A percentile compares a stretch with the other conserved stretches of the same genome.
Conservation (phyloP, 92 coral and sea anemone species). For the Parazoanthus atlanticus region DNA sequence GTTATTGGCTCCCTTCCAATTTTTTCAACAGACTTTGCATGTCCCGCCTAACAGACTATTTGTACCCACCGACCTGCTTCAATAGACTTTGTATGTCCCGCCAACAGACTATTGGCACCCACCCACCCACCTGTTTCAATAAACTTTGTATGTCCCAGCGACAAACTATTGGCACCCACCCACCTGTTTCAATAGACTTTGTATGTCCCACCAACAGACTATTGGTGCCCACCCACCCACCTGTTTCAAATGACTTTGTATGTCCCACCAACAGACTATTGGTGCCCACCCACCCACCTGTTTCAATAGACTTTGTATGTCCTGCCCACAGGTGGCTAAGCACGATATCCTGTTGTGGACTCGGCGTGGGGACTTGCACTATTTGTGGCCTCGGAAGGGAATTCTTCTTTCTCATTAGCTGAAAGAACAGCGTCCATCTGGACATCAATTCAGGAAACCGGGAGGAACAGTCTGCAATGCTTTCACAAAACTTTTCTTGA, state of each 20-base stretch:
- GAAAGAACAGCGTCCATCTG: constrained; percentile 73
- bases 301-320: constrained; percentile 55
- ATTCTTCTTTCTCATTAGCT: constrained; percentile 21
- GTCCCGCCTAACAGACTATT: neutral
- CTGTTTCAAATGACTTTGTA: constrained; percentile 34
- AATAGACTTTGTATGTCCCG: too few relatives aligned
- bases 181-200: neutral
- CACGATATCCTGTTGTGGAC: constrained; percentile 40
- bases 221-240: neutral
- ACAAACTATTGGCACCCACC: neutral
- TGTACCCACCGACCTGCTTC: neutral
- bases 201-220: neutral
- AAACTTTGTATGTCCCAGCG: too few relatives aligned
- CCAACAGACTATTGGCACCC: too few relatives aligned
- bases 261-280: neutral
- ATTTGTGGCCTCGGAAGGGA: neutral
- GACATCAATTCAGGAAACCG: constrained; percentile 57
- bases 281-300: constrained; percentile 49
- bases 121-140: too few relatives aligned
- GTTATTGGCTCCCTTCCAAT: too few relatives aligned
- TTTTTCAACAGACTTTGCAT: too few relatives aligned
- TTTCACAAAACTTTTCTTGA: constrained; percentile 68
- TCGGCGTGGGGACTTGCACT: neutral
- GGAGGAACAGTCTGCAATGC: constrained; percentile 60
- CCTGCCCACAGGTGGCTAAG: constrained; percentile 63